Base-by-base conservation (phyloP, 2,888 invertebrate species). In the Dascillus cervinus region DNA sequence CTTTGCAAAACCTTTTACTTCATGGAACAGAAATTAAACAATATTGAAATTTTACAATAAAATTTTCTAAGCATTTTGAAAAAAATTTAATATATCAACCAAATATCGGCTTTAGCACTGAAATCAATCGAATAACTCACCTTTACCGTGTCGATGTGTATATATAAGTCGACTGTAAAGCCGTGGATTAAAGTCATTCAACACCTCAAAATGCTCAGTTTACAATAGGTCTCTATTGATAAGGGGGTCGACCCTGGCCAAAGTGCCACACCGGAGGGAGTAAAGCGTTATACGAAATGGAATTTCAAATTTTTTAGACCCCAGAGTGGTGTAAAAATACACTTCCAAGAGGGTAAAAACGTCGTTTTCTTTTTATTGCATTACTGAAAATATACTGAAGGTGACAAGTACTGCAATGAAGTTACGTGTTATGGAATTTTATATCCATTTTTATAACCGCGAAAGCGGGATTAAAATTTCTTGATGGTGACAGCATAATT, bases 281-380 rank as follows among this genome's bases (percentile, higher is more conserved):
- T 32, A 32, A 47, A 47, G 37, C 32, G 34, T 40, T 41, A 52
- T 47, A 52, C 53, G 58, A 63, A 64, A 65, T 65, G 63, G 65
- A 65, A 66, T 65, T 65, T 64, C 62, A 64, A 66, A 64, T 64
- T 66, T 60, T 59, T 52, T 57, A 50, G 59, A 55, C 64, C 62
- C 64, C 45, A 58, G 64, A 65, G 66, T 64, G 62, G 60, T 61
- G 63, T 65, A 65, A 65, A 65, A 64, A 63, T 64, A 65, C 61
- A 63, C 62, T 60, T 57, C 56, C 52, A 52, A 44, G 53, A 58
- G 56, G 59, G 58, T 58, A 57, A 55, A 51, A 56, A 56, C 55
- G 60, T 53, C 60, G 61, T 62, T 62, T 59, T 55, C 59, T 56
- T 58, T 60, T 62, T 63, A 63, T 62, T 60, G 55, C 60, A 62